Evolutionary conservation across 2,797 vertebrate species (phyloP).

Genomic region (Oreochromis grahami): DNA sequence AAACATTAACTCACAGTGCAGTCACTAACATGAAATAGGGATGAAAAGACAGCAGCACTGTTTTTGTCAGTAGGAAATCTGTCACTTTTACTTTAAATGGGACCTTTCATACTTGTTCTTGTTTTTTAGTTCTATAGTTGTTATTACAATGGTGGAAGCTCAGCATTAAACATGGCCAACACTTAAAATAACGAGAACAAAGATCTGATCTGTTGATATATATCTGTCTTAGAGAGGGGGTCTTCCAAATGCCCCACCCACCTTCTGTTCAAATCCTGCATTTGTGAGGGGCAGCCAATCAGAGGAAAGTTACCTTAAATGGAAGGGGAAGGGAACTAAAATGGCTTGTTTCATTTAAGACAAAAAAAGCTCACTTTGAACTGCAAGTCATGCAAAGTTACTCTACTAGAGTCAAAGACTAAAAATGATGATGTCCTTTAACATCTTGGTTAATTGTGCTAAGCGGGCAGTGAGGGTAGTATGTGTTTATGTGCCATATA

Average conservation of each 20-base stretch:
- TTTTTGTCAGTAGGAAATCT: not conserved
- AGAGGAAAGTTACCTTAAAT: not conserved
- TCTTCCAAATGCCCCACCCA: not conserved
- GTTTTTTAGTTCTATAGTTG: not conserved
- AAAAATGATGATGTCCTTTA: not conserved
- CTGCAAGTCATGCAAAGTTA: not conserved
- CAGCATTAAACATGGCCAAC: not conserved
- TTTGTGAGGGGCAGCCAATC: not conserved
- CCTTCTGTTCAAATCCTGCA: not conserved
- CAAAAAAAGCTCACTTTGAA: not conserved
- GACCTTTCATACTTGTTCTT: not conserved
- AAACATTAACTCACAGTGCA: not conserved
- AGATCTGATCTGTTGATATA: not conserved
- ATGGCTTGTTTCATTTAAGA: not conserved
- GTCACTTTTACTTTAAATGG: not conserved
- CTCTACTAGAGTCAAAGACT: not conserved
- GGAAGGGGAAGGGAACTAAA: not conserved
- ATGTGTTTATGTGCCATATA: not conserved
- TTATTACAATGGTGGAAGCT: not conserved
- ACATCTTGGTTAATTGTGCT: not conserved
- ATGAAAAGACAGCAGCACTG: not conserved
- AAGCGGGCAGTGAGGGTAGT: not conserved
- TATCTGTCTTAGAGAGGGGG: not conserved
- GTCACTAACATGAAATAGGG: not conserved
- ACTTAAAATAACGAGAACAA: not conserved